Evolutionary conservation across 2,113 vertebrate species (phyloP).

Genomic region (Amazona vittata): DNA sequence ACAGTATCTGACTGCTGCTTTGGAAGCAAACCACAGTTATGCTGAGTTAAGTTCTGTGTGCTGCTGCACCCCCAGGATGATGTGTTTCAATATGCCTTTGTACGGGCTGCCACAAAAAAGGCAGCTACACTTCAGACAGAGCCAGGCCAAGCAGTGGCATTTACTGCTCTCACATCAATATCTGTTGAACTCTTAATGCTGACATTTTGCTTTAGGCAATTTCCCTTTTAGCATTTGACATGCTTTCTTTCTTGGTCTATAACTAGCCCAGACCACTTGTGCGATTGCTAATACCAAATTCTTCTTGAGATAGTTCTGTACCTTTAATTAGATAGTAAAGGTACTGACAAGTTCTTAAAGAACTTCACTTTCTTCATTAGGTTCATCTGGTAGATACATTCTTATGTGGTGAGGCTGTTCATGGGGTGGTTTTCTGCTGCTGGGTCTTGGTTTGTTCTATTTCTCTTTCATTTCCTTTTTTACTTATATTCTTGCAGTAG

Average conservation of each 20-base stretch:
- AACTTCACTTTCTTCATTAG: not conserved
- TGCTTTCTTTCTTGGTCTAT: conserved; percentile 7
- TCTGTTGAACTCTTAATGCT: not conserved
- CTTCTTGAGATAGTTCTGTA: not conserved
- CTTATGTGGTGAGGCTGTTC: not conserved
- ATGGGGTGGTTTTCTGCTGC: not conserved
- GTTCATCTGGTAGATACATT: not conserved
- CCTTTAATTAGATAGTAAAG: not conserved
- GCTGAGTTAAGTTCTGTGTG: not conserved
- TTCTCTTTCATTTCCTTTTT: not conserved
- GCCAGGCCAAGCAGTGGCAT: not conserved
- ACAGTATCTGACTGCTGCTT: not conserved
- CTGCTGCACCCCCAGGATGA: not conserved
- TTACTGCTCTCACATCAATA: conserved; percentile 22
- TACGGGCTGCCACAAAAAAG: not conserved
- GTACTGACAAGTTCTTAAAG: not conserved
- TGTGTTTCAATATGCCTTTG: not conserved
- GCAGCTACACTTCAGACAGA: not conserved
- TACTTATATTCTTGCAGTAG: not conserved
- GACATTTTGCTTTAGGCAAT: conserved; percentile 30
- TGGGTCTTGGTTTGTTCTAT: not conserved
- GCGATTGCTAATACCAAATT: not conserved
- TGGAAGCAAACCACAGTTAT: not conserved
- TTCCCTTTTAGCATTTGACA: not conserved
- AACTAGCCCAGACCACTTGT: not conserved